Evolutionary conservation across 53 echinoderm and acorn worm genomes (phyloP).

Genomic region (Stichopus horrens): DNA sequence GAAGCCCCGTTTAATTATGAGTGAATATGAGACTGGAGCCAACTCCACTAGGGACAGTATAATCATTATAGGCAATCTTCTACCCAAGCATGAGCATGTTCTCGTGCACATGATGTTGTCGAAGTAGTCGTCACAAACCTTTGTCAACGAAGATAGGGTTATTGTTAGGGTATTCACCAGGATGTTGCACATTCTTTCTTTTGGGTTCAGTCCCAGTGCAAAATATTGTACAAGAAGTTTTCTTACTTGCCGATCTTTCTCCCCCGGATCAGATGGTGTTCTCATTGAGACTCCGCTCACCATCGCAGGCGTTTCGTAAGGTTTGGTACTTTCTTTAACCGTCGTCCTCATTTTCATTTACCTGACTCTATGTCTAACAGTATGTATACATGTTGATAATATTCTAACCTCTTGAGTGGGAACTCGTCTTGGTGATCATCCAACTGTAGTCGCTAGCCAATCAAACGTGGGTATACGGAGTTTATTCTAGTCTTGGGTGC

Average conservation of each 20-base stretch:
- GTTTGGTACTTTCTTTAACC: no score
- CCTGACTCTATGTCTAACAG: slow-evolving; percentile 13
- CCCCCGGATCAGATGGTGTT: neutral
- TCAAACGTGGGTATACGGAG: no score
- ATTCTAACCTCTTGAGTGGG: neutral
- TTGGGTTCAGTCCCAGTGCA: neutral
- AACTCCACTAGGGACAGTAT: slow-evolving; percentile 16
- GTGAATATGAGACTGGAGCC: neutral
- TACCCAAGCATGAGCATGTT: no score
- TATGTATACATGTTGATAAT: slow-evolving; percentile 10
- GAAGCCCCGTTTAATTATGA: neutral
- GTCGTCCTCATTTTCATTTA: no score
- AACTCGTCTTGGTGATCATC: no score
- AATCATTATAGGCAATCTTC: neutral
- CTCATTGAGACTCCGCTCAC: slow-evolving; percentile 3
- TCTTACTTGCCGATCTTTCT: slow-evolving; percentile 10
- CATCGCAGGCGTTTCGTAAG: neutral
- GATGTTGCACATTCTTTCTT: no score
- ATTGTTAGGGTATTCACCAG: no score
- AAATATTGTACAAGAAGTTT: neutral
- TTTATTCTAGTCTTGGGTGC: no score
- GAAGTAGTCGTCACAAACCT: no score
- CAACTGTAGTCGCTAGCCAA: no score
- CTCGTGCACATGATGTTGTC: no score
- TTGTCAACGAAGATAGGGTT: no score